Percentiles rank a stretch among this genome's conserved stretches.
These are phyloP conservation scores for Umimayanthus chanpuru DNA, from an alignment of 92 coral and sea anemone species.

Conservation along the genomic window DNA sequence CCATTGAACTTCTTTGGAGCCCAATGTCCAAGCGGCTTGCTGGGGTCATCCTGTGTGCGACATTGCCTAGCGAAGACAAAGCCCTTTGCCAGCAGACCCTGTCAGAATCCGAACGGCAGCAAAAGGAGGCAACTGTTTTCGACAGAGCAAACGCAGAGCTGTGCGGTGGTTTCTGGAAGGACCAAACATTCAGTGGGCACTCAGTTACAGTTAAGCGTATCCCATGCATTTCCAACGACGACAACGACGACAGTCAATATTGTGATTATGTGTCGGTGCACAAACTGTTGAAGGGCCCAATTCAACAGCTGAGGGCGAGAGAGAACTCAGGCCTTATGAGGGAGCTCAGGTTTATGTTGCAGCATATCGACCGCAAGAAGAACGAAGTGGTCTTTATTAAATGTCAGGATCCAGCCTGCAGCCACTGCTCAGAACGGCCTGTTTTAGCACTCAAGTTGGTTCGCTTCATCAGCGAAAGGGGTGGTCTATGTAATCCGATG, in stretches of 20 bases:
- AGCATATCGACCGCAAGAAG: conserved; percentile 48
- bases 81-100: conserved; percentile 41
- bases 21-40: conserved; percentile 57
- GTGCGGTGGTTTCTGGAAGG: conserved; percentile 47
- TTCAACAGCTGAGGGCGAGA: conserved; percentile 37
- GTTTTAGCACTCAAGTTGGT: conserved; percentile 47
- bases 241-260: not conserved
- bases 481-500: conserved; percentile 45
- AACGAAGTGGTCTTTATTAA: conserved; percentile 57
- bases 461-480: conserved; percentile 30
- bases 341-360: conserved; percentile 44
- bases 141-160: conserved; percentile 47
- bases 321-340: conserved; percentile 17
- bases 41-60: conserved; percentile 35
- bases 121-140: conserved; percentile 49
- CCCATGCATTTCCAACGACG: conserved; percentile 21
- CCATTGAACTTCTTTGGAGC: conserved; percentile 57
- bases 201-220: conserved; percentile 29
- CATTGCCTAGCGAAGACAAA: conserved; percentile 33
- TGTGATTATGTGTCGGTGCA: conserved; percentile 26
- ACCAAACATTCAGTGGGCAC: conserved; percentile 46
- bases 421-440: conserved; percentile 53
- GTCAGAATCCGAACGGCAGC: conserved; percentile 36
- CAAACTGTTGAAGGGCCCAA: conserved; percentile 37
- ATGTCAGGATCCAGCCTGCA: conserved; percentile 54